phyloP scores from a whole-genome alignment of 2,113 vertebrate genomes.

The Dipodomys ordii region DNA sequence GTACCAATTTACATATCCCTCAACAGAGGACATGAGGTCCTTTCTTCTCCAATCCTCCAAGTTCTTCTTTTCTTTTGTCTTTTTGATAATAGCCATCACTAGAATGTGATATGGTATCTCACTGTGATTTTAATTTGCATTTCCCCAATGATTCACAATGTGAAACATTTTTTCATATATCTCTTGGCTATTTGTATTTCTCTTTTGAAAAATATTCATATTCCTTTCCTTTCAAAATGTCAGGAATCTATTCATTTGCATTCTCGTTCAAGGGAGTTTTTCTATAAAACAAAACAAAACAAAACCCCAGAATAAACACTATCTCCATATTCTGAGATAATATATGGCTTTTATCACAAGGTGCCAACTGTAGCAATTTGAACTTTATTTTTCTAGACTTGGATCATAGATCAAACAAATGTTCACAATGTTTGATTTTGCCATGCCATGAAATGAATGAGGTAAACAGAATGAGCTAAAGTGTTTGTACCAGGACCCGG shows the following conservation, averaged over 20 bases:
- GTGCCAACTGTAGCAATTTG: not conserved
- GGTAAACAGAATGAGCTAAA: constrained; percentile 11
- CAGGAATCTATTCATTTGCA: not conserved
- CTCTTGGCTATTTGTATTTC: not conserved
- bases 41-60: not conserved
- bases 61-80: not conserved
- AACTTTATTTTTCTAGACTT: constrained; percentile 12
- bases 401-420: constrained; percentile 37
- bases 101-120: not conserved
- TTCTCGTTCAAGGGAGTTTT: not conserved
- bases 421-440: not conserved
- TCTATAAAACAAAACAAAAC: not conserved
- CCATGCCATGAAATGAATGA: not conserved
- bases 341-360: not conserved
- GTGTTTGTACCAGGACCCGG: not conserved
- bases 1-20: not conserved
- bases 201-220: not conserved
- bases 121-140: not conserved
- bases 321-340: not conserved
- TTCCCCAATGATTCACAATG: not conserved
- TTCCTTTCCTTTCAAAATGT: not conserved
- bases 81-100: not conserved
- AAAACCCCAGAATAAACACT: not conserved
- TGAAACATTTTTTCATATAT: not conserved
- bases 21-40: not conserved